Evolutionary conservation across 2,113 vertebrate species (phyloP).

Genomic region (Urocolius indicus): DNA sequence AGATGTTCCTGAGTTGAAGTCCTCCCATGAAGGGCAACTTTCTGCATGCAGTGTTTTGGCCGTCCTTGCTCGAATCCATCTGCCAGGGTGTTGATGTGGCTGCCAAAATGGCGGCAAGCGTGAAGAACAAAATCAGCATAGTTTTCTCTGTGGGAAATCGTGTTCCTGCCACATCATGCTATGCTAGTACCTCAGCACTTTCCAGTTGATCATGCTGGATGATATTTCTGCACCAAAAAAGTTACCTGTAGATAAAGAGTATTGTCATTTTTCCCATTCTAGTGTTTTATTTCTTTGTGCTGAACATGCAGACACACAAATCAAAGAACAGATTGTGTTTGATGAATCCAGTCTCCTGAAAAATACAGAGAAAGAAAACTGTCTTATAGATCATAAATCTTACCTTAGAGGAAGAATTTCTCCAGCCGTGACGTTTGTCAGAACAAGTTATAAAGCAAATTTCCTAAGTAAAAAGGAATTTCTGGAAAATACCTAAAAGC

Average conservation of each 20-base stretch:
- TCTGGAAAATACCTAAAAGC: background rate
- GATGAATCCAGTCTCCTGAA: background rate
- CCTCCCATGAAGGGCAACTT: background rate
- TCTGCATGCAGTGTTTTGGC: background rate
- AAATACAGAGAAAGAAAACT: background rate
- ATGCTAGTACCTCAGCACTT: background rate
- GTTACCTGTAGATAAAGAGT: background rate
- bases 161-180: background rate
- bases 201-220: background rate
- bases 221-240: slow-evolving; percentile 19
- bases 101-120: background rate
- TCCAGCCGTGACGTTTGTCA: background rate
- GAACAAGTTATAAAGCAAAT: background rate
- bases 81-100: background rate
- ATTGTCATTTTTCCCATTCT: background rate
- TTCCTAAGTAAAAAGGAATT: slow-evolving; percentile 23
- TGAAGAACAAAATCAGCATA: background rate
- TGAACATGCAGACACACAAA: background rate
- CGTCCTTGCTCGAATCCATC: background rate
- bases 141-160: background rate
- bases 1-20: background rate
- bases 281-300: background rate
- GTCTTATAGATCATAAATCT: background rate
- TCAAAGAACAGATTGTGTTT: slow-evolving; percentile 4
- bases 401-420: background rate